Evolutionary conservation across 2,888 invertebrate genomes (phyloP).

Genomic region (Antheraea assamensis): DNA sequence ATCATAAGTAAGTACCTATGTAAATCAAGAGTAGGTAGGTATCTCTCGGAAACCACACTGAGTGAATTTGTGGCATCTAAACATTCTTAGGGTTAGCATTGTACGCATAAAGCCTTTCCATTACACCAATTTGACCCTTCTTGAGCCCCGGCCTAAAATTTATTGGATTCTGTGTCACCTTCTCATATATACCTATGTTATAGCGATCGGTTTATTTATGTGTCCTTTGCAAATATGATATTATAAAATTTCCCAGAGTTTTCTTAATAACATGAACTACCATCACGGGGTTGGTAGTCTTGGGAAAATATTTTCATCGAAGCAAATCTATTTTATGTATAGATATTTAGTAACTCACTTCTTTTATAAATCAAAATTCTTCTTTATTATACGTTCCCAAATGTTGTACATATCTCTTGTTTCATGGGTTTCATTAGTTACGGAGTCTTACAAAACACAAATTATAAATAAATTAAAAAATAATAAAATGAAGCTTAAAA

Average conservation of each 20-base stretch:
- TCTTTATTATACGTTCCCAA: background rate
- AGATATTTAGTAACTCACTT: background rate
- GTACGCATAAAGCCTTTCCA: constrained; percentile 14
- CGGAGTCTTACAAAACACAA: too few relatives aligned
- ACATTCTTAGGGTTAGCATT: constrained; percentile 17
- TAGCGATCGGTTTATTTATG: constrained; percentile 3
- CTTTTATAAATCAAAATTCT: background rate
- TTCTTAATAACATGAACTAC: background rate
- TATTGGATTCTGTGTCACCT: constrained; percentile 14
- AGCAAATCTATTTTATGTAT: background rate
- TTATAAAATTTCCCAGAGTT: background rate
- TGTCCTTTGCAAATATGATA: background rate
- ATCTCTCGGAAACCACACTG: constrained; percentile 2
- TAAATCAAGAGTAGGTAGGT: constrained; percentile 3
- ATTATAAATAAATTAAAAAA: too few relatives aligned
- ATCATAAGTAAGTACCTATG: background rate
- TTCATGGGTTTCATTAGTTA: background rate
- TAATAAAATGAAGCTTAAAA: too few relatives aligned
- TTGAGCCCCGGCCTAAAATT: constrained; percentile 13
- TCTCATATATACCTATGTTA: background rate
- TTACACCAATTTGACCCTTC: constrained; percentile 16
- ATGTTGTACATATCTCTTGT: background rate
- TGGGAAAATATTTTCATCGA: background rate
- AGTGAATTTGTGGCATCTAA: constrained; percentile 16
- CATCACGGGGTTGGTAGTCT: background rate